Evolutionary conservation across 1,140 invertebrate genomes (phyloP).

Genomic region (Drosophila bipectinata): DNA sequence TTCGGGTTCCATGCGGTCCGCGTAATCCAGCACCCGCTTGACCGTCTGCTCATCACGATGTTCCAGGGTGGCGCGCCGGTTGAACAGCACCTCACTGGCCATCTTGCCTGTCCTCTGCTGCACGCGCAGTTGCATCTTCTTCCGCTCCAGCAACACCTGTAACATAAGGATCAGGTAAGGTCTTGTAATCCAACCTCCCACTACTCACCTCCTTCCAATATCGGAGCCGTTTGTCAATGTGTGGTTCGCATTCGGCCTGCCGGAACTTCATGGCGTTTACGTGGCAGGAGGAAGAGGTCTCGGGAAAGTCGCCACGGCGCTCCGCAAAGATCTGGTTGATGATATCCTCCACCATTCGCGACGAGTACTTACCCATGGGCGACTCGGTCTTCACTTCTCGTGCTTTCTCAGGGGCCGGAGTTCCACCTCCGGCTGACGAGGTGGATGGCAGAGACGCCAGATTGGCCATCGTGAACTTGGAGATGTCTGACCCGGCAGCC

Average conservation of each 20-base stretch:
- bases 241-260: neutral
- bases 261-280: neutral
- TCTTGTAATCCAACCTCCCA: neutral
- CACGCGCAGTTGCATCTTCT: slow-evolving; percentile 45
- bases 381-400: neutral
- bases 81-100: slow-evolving; percentile 62
- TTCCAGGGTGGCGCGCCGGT: slow-evolving; percentile 59
- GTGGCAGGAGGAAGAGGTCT: slow-evolving; percentile 44
- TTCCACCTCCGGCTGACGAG: neutral
- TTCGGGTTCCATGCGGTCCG: slow-evolving; percentile 46
- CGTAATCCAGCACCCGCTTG: slow-evolving; percentile 63
- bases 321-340: slow-evolving; percentile 51
- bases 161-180: neutral
- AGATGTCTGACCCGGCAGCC: neutral
- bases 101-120: slow-evolving; percentile 49
- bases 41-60: slow-evolving; percentile 63
- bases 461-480: slow-evolving; percentile 29
- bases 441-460: neutral
- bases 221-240: slow-evolving; percentile 54
- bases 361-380: slow-evolving; percentile 30
- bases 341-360: slow-evolving; percentile 55
- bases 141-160: slow-evolving; percentile 45
- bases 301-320: slow-evolving; percentile 32
- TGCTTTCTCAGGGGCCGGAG: neutral
- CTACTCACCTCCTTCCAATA: slow-evolving; percentile 58